Evolutionary conservation across 2,113 vertebrate genomes (phyloP).

Genomic region (Nothobranchius kuhntae): DNA sequence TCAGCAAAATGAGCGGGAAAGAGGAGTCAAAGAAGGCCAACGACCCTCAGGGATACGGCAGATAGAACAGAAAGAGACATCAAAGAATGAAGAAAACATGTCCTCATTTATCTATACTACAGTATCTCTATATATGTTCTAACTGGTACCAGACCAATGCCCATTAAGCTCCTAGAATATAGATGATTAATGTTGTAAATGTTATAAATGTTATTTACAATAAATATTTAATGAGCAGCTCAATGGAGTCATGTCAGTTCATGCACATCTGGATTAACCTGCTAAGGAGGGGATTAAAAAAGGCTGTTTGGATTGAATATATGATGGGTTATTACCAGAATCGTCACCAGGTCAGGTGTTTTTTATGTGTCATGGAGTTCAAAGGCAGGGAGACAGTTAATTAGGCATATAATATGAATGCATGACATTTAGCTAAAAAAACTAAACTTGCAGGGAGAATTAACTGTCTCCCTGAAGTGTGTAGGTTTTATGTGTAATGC

Average conservation of each 20-base stretch:
- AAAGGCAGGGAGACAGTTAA: too few species aligned
- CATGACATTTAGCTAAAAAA: too few species aligned
- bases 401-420: too few species aligned
- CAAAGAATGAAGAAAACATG: constrained; percentile 19
- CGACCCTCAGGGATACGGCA: constrained; percentile 76
- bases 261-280: not conserved
- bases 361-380: too few species aligned
- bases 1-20: constrained; percentile 68
- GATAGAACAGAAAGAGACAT: constrained; percentile 42
- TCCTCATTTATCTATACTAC: constrained; percentile 23
- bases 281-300: too few species aligned
- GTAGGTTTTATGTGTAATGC: too few species aligned
- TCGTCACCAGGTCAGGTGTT: too few species aligned
- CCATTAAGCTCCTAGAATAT: constrained; percentile 18
- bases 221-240: constrained; percentile 55
- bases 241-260: not conserved
- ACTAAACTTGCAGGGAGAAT: too few species aligned
- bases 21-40: constrained; percentile 69
- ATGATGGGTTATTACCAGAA: too few species aligned
- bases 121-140: constrained; percentile 37
- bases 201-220: constrained; percentile 59
- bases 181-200: constrained; percentile 26
- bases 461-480: too few species aligned
- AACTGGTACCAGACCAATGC: constrained; percentile 58
- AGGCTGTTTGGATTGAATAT: too few species aligned